Evolutionary conservation across 2,113 vertebrate species (phyloP).

Genomic region (Pionites leucogaster): DNA sequence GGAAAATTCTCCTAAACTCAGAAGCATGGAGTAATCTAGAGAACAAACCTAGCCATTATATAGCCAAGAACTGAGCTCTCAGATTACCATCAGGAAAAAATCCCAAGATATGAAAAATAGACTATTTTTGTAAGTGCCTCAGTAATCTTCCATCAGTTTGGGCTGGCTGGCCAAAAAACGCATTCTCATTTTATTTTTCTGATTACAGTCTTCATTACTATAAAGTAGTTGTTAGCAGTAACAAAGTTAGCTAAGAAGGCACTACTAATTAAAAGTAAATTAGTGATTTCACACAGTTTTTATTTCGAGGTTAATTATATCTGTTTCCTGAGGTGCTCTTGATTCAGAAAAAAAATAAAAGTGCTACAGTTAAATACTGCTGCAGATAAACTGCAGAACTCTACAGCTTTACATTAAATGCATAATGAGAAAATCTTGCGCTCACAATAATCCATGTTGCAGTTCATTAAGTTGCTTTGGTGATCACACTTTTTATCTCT

Average conservation of each 20-base stretch:
- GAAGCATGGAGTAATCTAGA: neutral
- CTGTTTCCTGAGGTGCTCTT: neutral
- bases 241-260: neutral
- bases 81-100: neutral
- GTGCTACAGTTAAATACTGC: neutral
- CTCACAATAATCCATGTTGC: neutral
- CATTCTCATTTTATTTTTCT: neutral
- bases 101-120: accelerated
- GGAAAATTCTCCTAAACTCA: neutral
- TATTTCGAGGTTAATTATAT: neutral
- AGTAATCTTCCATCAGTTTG: neutral
- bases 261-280: neutral
- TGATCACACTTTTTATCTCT: neutral
- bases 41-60: neutral
- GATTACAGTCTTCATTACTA: neutral
- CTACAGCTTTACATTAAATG: neutral
- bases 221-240: neutral
- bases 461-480: neutral
- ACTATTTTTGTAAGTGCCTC: neutral
- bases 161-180: neutral
- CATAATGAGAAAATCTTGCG: neutral
- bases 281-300: neutral
- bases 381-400: neutral
- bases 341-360: neutral
- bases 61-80: neutral